Evolutionary conservation across 2,888 invertebrate genomes (phyloP).

Genomic region (Hofmannophila pseudospretella): DNA sequence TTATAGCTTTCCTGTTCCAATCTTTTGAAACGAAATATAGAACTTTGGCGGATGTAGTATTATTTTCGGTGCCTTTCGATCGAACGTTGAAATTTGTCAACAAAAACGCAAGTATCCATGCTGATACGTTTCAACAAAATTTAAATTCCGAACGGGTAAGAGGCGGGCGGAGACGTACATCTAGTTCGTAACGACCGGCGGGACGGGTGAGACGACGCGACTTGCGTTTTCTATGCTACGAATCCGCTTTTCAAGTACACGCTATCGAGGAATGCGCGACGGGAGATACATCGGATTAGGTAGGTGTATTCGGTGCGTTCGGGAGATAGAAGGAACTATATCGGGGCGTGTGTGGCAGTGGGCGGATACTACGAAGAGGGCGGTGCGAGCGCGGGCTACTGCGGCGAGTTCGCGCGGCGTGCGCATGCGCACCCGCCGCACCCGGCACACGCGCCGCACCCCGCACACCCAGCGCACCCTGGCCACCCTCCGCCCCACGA

Average conservation of each 20-base stretch:
- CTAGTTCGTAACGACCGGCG: background rate
- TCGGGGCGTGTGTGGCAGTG: slow-evolving; percentile 72
- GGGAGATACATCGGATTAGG: slow-evolving; percentile 33
- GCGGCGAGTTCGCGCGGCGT: slow-evolving; percentile 64
- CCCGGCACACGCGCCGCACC: slow-evolving; percentile 36
- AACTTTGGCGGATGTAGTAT: background rate
- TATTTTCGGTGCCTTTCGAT: background rate
- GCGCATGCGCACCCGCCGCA: slow-evolving; percentile 38
- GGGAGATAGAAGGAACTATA: slow-evolving; percentile 24
- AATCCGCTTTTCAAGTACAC: slow-evolving; percentile 5
- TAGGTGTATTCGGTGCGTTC: slow-evolving; percentile 41
- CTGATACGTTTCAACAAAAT: background rate
- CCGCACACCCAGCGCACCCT: slow-evolving; percentile 34
- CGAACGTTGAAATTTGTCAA: background rate
- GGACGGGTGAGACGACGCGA: slow-evolving; percentile 13
- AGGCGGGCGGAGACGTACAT: background rate
- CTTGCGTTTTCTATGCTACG: slow-evolving; percentile 14
- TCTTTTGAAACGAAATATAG: slow-evolving; percentile 3
- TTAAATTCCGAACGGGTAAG: background rate
- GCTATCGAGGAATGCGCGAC: slow-evolving; percentile 7
- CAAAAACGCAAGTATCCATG: background rate
- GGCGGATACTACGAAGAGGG: slow-evolving; percentile 72
- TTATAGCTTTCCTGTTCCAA: slow-evolving; percentile 44
- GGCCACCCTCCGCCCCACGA: slow-evolving; percentile 38
- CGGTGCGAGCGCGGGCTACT: slow-evolving; percentile 49